Conservation (phyloP, 2,888 invertebrate genomes). For the Asteroscopus sphinx region DNA sequence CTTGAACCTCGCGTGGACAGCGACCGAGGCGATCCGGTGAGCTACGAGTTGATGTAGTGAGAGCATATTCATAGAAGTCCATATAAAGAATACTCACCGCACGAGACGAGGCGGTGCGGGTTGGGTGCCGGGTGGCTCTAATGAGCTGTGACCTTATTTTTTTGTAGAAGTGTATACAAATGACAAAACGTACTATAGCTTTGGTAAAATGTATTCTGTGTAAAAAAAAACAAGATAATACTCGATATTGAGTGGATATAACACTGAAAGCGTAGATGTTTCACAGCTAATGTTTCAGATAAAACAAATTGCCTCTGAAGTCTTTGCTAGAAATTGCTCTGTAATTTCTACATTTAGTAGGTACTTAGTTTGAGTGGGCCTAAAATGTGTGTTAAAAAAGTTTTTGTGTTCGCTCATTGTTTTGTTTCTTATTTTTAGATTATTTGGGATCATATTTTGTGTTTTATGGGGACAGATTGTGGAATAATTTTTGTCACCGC, state of each 20-base stretch:
- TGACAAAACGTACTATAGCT: not conserved
- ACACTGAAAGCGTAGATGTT: constrained; percentile 46
- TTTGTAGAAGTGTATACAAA: no score
- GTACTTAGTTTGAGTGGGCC: constrained; percentile 56
- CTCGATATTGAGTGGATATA: constrained; percentile 46
- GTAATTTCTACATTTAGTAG: constrained; percentile 73
- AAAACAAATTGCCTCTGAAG: constrained; percentile 72
- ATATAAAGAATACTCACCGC: no score
- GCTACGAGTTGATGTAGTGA: no score
- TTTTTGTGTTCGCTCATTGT: not conserved
- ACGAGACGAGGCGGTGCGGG: no score
- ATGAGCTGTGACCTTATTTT: no score
- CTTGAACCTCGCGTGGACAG: no score
- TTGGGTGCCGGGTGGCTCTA: no score
- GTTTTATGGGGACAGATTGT: no score
- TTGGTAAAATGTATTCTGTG: constrained; percentile 9
- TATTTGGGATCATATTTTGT: not conserved
- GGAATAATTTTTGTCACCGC: no score
- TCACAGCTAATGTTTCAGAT: constrained; percentile 67
- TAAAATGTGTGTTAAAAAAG: constrained; percentile 62
- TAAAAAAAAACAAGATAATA: constrained; percentile 26
- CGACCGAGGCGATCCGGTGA: no score
- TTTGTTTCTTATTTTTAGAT: not conserved
- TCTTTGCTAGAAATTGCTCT: constrained; percentile 70
- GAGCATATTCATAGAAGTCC: no score